These are phyloP conservation scores for Pycnonotus jocosus DNA, from an alignment of 2,113 vertebrate genomes.

Conservation along the genomic window DNA sequence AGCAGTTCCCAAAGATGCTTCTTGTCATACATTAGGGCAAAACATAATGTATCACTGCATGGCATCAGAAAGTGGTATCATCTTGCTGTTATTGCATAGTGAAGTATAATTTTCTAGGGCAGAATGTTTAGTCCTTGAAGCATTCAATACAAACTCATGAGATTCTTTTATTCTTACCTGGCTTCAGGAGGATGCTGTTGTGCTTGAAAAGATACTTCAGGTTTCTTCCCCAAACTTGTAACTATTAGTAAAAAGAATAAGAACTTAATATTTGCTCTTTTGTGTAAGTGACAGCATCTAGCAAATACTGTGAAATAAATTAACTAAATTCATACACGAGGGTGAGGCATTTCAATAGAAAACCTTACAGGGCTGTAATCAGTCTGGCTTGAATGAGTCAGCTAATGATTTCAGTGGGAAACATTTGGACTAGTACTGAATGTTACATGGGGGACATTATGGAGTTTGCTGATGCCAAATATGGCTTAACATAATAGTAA, in stretches of 20 bases:
- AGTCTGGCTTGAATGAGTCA: not conserved
- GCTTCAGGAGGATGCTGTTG: not conserved
- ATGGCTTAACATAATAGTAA: not conserved
- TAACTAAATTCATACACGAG: not conserved
- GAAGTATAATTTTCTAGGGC: not conserved
- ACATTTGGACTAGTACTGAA: not conserved
- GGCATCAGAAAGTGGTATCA: not conserved
- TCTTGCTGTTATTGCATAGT: not conserved
- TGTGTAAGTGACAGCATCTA: not conserved
- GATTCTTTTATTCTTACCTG: constrained; percentile 38
- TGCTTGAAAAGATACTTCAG: not conserved
- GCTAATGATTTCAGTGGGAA: not conserved
- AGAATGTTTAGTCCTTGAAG: not conserved
- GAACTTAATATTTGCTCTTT: not conserved
- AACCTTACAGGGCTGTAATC: not conserved
- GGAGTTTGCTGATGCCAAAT: not conserved
- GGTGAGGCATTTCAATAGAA: not conserved
- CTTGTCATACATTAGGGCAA: not conserved
- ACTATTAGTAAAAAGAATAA: not conserved
- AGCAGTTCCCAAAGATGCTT: not conserved
- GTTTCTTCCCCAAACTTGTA: not conserved
- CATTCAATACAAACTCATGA: not conserved
- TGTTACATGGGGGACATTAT: not conserved
- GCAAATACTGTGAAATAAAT: not conserved
- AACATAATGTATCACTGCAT: not conserved